A percentile compares a stretch with the other conserved stretches of the same genome.
Conservation (phyloP, 1,140 invertebrate genomes). For the Drosophila erecta region DNA sequence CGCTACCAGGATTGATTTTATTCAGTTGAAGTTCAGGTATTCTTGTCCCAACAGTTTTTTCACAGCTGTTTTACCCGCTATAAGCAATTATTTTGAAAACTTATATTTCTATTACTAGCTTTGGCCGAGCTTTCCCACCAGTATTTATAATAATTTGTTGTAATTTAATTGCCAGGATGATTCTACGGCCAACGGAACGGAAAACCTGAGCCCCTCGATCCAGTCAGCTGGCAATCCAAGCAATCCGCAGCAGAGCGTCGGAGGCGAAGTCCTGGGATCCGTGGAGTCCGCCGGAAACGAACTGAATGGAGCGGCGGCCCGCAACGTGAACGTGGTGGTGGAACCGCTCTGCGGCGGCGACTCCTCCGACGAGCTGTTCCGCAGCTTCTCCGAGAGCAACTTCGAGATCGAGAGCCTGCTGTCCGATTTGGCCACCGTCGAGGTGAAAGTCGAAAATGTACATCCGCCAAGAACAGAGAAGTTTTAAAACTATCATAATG, state of each 20-base stretch:
- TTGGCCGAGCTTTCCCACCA: too few species aligned
- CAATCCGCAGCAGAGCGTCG: slow-evolving; percentile 66
- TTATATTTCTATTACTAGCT: too few species aligned
- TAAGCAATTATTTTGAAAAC: too few species aligned
- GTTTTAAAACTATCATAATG: slow-evolving; percentile 28
- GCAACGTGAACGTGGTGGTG: slow-evolving; percentile 77
- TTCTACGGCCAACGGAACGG: slow-evolving; percentile 68
- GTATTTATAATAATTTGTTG: too few species aligned
- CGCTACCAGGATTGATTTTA: too few species aligned
- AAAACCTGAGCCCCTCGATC: slow-evolving; percentile 63
- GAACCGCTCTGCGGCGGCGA: slow-evolving; percentile 81
- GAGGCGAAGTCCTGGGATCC: slow-evolving; percentile 17
- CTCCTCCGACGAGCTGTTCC: slow-evolving; percentile 83
- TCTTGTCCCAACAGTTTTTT: too few species aligned
- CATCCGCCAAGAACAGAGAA: slow-evolving; percentile 67
- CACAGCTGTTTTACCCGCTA: too few species aligned
- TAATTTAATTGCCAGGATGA: slow-evolving; percentile 44
- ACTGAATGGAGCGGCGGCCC: slow-evolving; percentile 63
- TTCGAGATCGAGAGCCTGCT: slow-evolving; percentile 86
- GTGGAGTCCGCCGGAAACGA: slow-evolving; percentile 40
- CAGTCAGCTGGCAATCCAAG: slow-evolving; percentile 66
- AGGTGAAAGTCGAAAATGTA: slow-evolving; percentile 86
- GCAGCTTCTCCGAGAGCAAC: slow-evolving; percentile 82
- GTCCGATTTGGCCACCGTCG: slow-evolving; percentile 85
- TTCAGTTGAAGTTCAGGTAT: too few species aligned